These are phyloP conservation scores for Bradypus variegatus DNA, from an alignment of 2,797 vertebrate genomes.

Conservation along the genomic window DNA sequence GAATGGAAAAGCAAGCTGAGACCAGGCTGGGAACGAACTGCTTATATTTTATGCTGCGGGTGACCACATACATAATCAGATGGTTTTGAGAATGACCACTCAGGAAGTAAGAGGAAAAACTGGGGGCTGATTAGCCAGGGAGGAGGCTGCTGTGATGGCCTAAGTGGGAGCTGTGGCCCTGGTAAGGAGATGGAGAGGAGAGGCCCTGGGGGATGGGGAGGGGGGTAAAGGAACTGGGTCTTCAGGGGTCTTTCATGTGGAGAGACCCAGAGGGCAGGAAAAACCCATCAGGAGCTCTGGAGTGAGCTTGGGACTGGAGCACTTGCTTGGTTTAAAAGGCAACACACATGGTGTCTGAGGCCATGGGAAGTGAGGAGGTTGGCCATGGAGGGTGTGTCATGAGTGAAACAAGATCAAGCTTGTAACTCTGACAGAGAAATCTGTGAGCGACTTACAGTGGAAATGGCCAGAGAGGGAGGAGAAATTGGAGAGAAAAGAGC, in stretches of 20 bases:
- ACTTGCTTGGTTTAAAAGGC: not conserved
- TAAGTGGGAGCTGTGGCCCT: not conserved
- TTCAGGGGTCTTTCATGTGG: not conserved
- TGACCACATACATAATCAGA: not conserved
- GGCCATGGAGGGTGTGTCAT: too few species aligned
- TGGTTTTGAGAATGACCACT: not conserved
- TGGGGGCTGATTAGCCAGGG: not conserved
- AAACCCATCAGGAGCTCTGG: not conserved
- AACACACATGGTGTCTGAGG: not conserved
- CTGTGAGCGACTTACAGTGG: not conserved
- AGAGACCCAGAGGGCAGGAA: not conserved
- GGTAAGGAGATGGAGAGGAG: not conserved
- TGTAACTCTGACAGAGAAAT: not conserved
- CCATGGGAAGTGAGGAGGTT: not conserved
- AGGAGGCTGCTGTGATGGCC: not conserved
- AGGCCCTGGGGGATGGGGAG: too few species aligned
- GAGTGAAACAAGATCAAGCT: not conserved
- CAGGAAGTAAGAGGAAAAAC: not conserved
- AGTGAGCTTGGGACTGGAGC: not conserved
- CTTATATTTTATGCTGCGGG: not conserved
- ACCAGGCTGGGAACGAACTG: not conserved
- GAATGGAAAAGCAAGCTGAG: not conserved
- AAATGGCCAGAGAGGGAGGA: not conserved
- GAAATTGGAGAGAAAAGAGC: not conserved
- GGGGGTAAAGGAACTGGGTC: not conserved